phyloP scores from a whole-genome alignment of 2,113 vertebrate species.

The Ciconia maguari region DNA sequence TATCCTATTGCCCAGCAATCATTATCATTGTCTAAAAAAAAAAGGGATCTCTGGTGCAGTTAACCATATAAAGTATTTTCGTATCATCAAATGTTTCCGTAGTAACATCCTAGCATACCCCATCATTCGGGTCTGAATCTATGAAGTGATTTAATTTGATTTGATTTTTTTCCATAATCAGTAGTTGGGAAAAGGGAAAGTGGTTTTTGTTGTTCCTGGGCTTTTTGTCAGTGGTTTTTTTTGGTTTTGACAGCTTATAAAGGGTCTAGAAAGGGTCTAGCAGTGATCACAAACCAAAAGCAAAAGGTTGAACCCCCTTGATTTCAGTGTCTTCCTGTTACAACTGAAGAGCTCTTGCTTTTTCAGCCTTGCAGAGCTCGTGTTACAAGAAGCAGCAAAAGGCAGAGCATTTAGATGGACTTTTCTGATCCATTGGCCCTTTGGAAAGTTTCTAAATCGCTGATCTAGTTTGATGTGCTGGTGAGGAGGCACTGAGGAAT shows the following conservation, averaged over 20 bases:
- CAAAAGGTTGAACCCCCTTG: not conserved
- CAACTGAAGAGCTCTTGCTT: not conserved
- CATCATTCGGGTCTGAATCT: not conserved
- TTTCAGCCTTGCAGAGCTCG: not conserved
- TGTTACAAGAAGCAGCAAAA: not conserved
- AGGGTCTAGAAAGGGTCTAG: not conserved
- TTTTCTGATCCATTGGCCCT: not conserved
- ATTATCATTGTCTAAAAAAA: not conserved
- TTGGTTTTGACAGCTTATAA: not conserved
- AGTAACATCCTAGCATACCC: not conserved
- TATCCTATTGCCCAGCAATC: not conserved
- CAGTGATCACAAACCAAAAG: not conserved
- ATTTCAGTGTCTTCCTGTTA: not conserved
- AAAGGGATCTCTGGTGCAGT: not conserved
- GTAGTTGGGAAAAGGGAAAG: not conserved
- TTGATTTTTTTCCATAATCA: not conserved
- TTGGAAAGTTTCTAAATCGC: not conserved
- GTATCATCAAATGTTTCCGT: not conserved
- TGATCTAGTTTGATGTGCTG: not conserved
- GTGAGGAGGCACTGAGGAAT: not conserved
- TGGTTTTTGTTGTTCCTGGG: not conserved
- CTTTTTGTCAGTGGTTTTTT: rapidly evolving
- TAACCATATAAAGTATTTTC: not conserved
- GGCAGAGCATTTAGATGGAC: not conserved
- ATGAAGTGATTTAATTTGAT: not conserved